These are phyloP conservation scores for Drosophila tsacasi DNA, from an alignment of 1,140 invertebrate genomes.

Conservation along the genomic window DNA sequence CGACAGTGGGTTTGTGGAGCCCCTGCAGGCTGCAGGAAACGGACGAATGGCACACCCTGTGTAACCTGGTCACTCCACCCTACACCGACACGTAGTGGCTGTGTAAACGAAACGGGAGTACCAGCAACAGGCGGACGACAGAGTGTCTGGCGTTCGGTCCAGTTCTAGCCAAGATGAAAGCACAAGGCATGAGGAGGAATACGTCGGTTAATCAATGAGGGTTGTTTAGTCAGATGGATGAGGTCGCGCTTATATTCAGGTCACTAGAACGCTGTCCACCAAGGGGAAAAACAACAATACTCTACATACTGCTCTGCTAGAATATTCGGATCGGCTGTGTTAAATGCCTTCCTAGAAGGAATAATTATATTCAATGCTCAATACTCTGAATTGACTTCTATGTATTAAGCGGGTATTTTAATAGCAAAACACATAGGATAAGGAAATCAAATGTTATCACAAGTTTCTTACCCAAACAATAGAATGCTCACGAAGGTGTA, in stretches of 20 bases:
- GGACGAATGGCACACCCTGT: background rate
- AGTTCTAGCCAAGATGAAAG: background rate
- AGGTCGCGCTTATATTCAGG: background rate
- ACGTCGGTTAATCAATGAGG: background rate
- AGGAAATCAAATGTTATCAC: too few relatives aligned
- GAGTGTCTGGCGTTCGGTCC: background rate
- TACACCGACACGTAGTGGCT: background rate
- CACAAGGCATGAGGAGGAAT: background rate
- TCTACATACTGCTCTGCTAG: background rate
- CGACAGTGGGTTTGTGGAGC: background rate
- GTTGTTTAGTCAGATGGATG: background rate
- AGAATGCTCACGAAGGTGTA: too few relatives aligned
- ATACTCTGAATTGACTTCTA: too few relatives aligned
- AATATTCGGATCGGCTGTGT: background rate
- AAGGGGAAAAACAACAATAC: background rate
- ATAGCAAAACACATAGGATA: too few relatives aligned
- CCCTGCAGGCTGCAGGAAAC: background rate
- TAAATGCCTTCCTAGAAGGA: too few relatives aligned
- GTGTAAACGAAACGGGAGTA: background rate
- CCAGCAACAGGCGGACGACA: constrained; percentile 17
- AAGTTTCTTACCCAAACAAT: too few relatives aligned
- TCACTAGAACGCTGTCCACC: background rate
- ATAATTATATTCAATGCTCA: too few relatives aligned
- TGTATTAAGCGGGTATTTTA: too few relatives aligned
- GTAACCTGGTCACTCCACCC: background rate